A percentile compares a stretch with the other conserved stretches of the same genome.
Evolutionary conservation across 2,888 invertebrate species (phyloP).

Genomic region (Leptinotarsa haldemani): DNA sequence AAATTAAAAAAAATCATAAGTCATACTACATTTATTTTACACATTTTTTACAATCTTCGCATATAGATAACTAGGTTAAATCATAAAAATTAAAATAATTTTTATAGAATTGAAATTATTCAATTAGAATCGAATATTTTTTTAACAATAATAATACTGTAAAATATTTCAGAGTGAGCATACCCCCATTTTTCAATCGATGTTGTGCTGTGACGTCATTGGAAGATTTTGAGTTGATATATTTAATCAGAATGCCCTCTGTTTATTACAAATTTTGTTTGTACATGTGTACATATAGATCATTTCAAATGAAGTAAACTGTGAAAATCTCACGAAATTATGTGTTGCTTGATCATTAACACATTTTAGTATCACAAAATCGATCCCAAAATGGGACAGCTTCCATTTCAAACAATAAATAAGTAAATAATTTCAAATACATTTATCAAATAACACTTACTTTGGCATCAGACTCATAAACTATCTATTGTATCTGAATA

Average conservation of each 20-base stretch:
- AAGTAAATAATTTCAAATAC: too few species aligned
- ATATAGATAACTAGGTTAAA: neutral
- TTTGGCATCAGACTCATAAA: neutral
- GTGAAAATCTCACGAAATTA: too few species aligned
- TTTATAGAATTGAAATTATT: neutral
- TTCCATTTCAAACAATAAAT: too few species aligned
- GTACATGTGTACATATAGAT: too few species aligned
- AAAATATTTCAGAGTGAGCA: neutral
- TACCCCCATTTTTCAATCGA: too few species aligned
- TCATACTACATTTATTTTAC: slow-evolving; percentile 6
- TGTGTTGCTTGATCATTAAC: too few species aligned
- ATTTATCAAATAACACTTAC: neutral
- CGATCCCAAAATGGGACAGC: too few species aligned
- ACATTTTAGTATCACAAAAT: too few species aligned
- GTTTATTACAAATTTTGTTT: too few species aligned
- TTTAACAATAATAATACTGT: neutral
- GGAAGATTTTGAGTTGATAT: neutral
- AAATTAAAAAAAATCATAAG: neutral
- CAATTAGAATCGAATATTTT: neutral
- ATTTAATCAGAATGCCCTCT: too few species aligned
- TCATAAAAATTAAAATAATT: neutral
- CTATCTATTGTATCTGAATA: neutral
- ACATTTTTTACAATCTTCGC: slow-evolving; percentile 1
- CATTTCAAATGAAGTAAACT: too few species aligned
- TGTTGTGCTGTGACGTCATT: neutral